Base-by-base conservation (phyloP, 2,888 invertebrate species). In the Cephus rjabovi region DNA sequence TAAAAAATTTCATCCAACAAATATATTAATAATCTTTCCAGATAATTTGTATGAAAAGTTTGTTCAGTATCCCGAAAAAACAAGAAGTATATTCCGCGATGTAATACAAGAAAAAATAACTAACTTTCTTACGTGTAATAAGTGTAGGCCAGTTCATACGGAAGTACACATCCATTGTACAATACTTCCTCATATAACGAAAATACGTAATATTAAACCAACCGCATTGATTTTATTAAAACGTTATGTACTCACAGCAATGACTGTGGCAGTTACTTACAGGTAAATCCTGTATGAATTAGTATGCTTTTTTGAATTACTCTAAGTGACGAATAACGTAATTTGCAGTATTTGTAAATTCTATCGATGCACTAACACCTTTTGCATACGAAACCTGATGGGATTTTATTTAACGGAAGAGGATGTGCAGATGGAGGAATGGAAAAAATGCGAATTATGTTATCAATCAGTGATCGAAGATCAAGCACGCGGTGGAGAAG, bases 181-280 rank as follows among this genome's bases (percentile, higher is more conserved):
- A 56, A 56, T 56, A 56, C 56, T 56, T 56, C 56, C 56, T 56
- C 56, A 56, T 56, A 9, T 56, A 23, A 3, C 6, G 56, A 23
- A 56, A 23, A 56, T 15, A 56, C 56, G 23, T 56, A 56, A 56
- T 23, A 56, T 56, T 9, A 56, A 56, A 23, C 6, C 15, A 56
- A 56, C 56, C 2, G 56, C 23, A 23, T 75, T 75, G 33, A 69
- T 30, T 34, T 56, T n/a, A 23, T 75, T 75, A 35, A 69, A 56
- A 23, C 68, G 35, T 33, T 75, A 69, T 69, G 75, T 75, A 12
- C 69, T 75, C 15, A 75, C 34, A 34, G 75, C 75, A 12, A 15
- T 69, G 34, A 69, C 75, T 33, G 12, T 75, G 69, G 12, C 68
- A 23, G 56, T 56, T 56, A 9, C 23, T 23, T 56, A 56, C 56